A percentile compares a stretch with the other conserved stretches of the same genome.
Evolutionary conservation across 1,140 invertebrate species (phyloP).

Genomic region (Pantala flavescens): DNA sequence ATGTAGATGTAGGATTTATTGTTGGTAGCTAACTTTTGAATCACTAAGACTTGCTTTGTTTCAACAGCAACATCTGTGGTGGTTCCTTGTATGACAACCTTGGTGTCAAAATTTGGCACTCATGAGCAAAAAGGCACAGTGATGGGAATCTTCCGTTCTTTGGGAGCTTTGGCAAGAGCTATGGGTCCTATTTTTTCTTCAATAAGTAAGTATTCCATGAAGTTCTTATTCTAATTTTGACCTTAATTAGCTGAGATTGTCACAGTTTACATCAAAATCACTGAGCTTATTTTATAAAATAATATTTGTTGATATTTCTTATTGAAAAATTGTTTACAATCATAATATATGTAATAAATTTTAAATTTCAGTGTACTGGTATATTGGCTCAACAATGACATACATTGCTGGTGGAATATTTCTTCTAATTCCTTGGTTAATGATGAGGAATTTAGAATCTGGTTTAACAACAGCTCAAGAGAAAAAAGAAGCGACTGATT

Average conservation of each 20-base stretch:
- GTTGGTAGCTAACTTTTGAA: too few relatives aligned
- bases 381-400: neutral
- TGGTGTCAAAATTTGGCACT: slow-evolving; percentile 73
- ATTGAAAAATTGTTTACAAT: too few relatives aligned
- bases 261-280: too few relatives aligned
- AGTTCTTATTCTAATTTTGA: too few relatives aligned
- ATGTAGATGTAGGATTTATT: too few relatives aligned
- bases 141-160: slow-evolving; percentile 84
- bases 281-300: too few relatives aligned
- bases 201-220: slow-evolving; percentile 49
- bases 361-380: neutral
- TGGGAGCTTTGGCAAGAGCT: slow-evolving; percentile 87
- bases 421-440: neutral
- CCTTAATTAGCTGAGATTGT: too few relatives aligned
- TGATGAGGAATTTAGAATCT: neutral
- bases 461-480: neutral
- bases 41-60: too few relatives aligned
- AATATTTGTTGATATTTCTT: too few relatives aligned
- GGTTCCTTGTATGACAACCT: slow-evolving; percentile 84
- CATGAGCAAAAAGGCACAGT: slow-evolving; percentile 82
- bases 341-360: too few relatives aligned
- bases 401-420: neutral
- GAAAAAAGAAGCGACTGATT: neutral
- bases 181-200: slow-evolving; percentile 82
- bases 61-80: slow-evolving; percentile 79